Evolutionary conservation across 2,888 invertebrate species (phyloP).

Genomic region (Trissonchulus latispiculum): DNA sequence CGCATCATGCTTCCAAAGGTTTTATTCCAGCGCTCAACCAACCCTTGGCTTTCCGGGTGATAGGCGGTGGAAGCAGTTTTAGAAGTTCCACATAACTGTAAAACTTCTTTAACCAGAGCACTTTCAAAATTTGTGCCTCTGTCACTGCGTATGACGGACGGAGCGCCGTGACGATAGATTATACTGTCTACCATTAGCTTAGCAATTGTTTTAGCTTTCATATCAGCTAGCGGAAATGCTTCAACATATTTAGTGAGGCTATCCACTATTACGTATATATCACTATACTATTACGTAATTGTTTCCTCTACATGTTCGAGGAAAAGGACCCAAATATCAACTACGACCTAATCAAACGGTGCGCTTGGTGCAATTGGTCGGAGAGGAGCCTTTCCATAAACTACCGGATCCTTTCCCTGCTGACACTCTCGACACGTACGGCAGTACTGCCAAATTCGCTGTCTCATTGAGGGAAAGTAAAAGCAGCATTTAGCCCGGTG

Average conservation of each 20-base stretch:
- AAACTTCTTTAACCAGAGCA: not conserved
- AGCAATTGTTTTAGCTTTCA: constrained; percentile 34
- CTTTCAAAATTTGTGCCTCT: constrained; percentile 20
- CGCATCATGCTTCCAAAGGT: constrained; percentile 24
- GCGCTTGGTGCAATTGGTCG: not conserved
- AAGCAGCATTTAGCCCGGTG: not conserved
- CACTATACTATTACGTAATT: constrained; percentile 29
- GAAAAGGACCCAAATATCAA: constrained; percentile 29
- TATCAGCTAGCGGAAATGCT: constrained; percentile 33
- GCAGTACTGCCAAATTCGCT: not conserved
- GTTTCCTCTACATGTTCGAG: constrained; percentile 23
- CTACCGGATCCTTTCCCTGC: not conserved
- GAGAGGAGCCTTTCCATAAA: constrained; percentile 13
- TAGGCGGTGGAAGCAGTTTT: constrained; percentile 3
- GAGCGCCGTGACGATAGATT: no score
- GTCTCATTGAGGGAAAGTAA: not conserved
- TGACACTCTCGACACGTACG: not conserved
- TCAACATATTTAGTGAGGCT: constrained; percentile 1
- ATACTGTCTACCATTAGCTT: no score
- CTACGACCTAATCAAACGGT: constrained; percentile 29
- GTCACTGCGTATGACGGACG: no score
- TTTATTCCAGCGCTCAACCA: constrained; percentile 24
- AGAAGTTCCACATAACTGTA: not conserved
- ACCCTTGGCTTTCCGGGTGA: constrained; percentile 25
- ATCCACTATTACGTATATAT: no score